Evolutionary conservation across 2,888 invertebrate species (phyloP).

Genomic region (Eilema caniola): DNA sequence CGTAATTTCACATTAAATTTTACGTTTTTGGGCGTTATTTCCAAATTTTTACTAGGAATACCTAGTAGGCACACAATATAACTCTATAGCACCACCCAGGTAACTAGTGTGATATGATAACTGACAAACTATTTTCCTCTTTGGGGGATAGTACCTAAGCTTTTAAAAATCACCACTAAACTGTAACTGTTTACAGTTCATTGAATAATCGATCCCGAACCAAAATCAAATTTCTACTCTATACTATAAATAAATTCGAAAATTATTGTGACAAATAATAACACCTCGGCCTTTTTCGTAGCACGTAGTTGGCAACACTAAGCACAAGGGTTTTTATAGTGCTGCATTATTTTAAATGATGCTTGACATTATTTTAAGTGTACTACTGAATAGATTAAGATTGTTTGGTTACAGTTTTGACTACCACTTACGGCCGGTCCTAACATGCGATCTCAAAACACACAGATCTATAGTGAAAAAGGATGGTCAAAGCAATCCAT

Average conservation of each 20-base stretch:
- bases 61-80: too few relatives aligned
- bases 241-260: background rate
- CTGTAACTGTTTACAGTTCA: background rate
- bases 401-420: background rate
- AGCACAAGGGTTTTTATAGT: slow-evolving; percentile 42
- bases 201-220: background rate
- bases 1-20: too few relatives aligned
- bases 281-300: background rate
- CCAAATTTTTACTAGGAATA: too few relatives aligned
- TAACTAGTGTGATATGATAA: too few relatives aligned
- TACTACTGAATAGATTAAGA: slow-evolving; percentile 18
- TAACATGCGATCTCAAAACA: too few relatives aligned
- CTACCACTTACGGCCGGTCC: too few relatives aligned
- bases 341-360: slow-evolving; percentile 64
- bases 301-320: slow-evolving; percentile 31
- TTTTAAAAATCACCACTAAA: background rate
- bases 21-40: too few relatives aligned
- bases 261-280: background rate
- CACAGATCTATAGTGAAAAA: too few relatives aligned
- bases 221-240: background rate
- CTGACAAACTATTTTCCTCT: too few relatives aligned
- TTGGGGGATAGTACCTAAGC: too few relatives aligned
- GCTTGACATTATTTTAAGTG: slow-evolving; percentile 71
- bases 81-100: too few relatives aligned
- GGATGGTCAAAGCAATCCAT: too few relatives aligned